A percentile compares a stretch with the other conserved stretches of the same genome.
Evolutionary conservation across 1,140 invertebrate genomes (phyloP).

Genomic region (Chlorops oryzae): DNA sequence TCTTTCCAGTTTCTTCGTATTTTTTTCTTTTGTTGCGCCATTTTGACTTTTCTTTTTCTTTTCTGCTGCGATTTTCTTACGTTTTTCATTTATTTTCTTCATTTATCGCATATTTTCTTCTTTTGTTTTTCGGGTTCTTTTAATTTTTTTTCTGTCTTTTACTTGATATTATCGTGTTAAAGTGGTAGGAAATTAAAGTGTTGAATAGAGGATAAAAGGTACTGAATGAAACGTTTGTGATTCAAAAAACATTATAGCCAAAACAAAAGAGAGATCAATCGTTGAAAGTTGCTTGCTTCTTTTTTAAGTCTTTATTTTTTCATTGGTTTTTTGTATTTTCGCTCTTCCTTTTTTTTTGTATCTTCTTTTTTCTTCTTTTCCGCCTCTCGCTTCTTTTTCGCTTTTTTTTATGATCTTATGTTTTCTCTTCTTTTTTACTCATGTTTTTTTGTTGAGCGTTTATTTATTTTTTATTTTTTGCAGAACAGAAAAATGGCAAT

Average conservation of each 20-base stretch:
- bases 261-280: no score
- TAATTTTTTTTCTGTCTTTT: conserved; percentile 3
- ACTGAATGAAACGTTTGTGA: no score
- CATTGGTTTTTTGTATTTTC: no score
- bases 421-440: conserved; percentile 24
- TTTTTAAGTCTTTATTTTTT: conserved; percentile 21
- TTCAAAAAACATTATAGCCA: conserved; percentile 48
- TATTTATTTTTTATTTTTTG: conserved; percentile 19
- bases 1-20: conserved; percentile 15
- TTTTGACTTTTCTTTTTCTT: no score
- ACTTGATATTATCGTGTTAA: conserved; percentile 1
- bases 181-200: conserved; percentile 36
- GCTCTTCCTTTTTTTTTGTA: no score
- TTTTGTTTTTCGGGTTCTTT: conserved; percentile 5
- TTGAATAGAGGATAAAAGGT: conserved; percentile 43
- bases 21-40: conserved; percentile 2
- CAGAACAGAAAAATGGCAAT: conserved; percentile 44
- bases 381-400: no score
- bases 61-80: no score
- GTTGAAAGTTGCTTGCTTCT: conserved; percentile 24
- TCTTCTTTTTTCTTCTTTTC: conserved; percentile 9
- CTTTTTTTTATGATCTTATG: conserved; percentile 30
- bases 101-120: no score
- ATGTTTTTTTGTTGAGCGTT: conserved; percentile 22
- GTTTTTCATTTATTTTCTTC: no score